Percentiles rank a stretch among this genome's conserved stretches.
These are phyloP conservation scores for Hirudinaria manillensis DNA, from an alignment of 2,888 invertebrate genomes.

Conservation along the genomic window DNA sequence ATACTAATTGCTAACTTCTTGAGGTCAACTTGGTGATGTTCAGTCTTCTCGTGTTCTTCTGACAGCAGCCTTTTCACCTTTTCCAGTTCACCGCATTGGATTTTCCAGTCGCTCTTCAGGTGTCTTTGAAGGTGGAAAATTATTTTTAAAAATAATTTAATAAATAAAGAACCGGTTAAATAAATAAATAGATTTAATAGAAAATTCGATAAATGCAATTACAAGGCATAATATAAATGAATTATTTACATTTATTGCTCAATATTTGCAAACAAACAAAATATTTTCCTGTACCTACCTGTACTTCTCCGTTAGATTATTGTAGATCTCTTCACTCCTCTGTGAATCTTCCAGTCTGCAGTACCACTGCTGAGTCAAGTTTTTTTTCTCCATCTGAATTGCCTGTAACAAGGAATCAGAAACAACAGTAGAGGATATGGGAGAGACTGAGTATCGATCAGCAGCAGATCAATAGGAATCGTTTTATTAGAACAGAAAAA, in stretches of 20 bases:
- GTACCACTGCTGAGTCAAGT: slow-evolving; percentile 11
- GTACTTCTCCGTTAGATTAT: background rate
- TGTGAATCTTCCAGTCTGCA: slow-evolving; percentile 15
- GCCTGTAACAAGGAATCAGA: no score
- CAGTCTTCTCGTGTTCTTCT: background rate
- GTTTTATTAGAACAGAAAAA: no score
- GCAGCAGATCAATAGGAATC: no score
- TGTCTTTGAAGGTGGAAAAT: background rate
- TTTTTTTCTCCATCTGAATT: slow-evolving; percentile 18
- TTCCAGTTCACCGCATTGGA: background rate
- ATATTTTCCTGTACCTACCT: background rate
- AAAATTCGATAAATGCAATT: no score
- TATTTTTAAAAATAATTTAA: no score
- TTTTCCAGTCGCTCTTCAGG: background rate
- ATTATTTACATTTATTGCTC: no score
- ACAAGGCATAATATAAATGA: no score
- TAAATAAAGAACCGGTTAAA: no score
- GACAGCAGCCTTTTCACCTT: background rate
- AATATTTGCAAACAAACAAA: no score
- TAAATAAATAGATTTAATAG: no score
- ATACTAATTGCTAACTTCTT: background rate
- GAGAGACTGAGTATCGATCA: no score
- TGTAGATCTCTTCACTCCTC: slow-evolving; percentile 19
- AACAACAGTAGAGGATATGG: no score
- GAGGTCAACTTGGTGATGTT: background rate